Conservation (phyloP, 1,140 invertebrate species). For the Hypothenemus hampei region DNA sequence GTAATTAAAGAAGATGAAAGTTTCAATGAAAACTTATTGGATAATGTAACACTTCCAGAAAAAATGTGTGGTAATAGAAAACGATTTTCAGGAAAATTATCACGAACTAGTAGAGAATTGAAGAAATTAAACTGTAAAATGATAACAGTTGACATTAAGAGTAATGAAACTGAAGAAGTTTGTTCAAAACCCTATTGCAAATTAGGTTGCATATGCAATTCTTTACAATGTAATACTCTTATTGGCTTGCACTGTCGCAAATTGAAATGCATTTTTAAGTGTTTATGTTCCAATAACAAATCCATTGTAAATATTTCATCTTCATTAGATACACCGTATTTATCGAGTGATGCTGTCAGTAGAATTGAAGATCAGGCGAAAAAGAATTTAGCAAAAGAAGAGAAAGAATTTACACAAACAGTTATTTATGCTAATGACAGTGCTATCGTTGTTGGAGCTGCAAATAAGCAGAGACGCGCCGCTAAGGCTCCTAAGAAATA, state of each 20-base stretch:
- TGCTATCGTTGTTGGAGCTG: constrained; percentile 44
- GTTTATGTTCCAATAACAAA: constrained; percentile 40
- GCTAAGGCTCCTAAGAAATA: constrained; percentile 43
- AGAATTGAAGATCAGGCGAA: constrained; percentile 45
- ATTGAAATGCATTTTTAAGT: constrained; percentile 48
- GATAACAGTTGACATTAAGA: constrained; percentile 40
- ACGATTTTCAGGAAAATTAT: not conserved
- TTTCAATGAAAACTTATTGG: constrained; percentile 11
- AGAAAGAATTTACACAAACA: constrained; percentile 47
- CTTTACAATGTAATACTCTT: constrained; percentile 36
- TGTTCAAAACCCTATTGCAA: constrained; percentile 45
- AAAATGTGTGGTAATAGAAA: constrained; percentile 6
- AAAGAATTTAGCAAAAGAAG: constrained; percentile 44
- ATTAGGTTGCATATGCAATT: constrained; percentile 50
- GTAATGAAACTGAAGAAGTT: constrained; percentile 25
- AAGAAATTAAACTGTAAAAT: constrained; percentile 45
- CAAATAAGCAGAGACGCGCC: constrained; percentile 38
- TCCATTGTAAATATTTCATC: constrained; percentile 2
- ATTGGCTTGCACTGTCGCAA: constrained; percentile 45
- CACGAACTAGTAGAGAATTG: constrained; percentile 41
- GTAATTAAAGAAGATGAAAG: constrained; percentile 40
- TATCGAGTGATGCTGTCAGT: constrained; percentile 38
- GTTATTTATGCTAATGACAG: constrained; percentile 45
- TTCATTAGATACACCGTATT: constrained; percentile 25
- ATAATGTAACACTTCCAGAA: constrained; percentile 8